These are phyloP conservation scores for Spodoptera picta DNA, from an alignment of 2,888 invertebrate species.

Conservation along the genomic window DNA sequence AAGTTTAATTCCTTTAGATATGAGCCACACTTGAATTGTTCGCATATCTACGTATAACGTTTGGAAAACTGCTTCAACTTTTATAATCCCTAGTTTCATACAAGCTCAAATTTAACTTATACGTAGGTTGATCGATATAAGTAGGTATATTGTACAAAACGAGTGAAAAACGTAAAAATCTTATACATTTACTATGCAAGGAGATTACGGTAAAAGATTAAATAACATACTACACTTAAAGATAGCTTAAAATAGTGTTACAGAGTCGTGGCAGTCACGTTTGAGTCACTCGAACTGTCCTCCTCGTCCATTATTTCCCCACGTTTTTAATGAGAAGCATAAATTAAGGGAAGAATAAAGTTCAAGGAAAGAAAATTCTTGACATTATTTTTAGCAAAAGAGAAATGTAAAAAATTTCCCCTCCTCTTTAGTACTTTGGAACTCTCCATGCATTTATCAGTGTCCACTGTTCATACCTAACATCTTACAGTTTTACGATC, in stretches of 20 bases:
- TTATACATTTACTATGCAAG: conserved; percentile 83
- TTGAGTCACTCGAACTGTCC: conserved; percentile 35
- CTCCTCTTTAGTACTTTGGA: conserved; percentile 23
- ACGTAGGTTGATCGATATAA: conserved; percentile 81
- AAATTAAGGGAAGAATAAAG: conserved; percentile 45
- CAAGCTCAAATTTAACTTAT: conserved; percentile 88
- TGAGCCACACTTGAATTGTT: conserved; percentile 64
- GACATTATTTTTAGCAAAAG: conserved; percentile 37
- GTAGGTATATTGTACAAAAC: conserved; percentile 88
- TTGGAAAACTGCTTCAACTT: conserved; percentile 65
- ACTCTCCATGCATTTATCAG: conserved; percentile 34
- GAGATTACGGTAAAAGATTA: conserved; percentile 84
- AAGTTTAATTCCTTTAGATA: conserved; percentile 57
- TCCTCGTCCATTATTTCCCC: conserved; percentile 38
- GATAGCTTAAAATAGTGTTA: conserved; percentile 85
- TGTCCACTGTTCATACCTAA: conserved; percentile 32
- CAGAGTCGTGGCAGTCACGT: conserved; percentile 66
- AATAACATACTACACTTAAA: conserved; percentile 85
- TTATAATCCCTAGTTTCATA: conserved; percentile 75
- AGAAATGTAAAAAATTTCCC: conserved; percentile 30
- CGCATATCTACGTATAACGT: conserved; percentile 66
- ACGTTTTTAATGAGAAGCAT: conserved; percentile 53
- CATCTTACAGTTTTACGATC: conserved; percentile 49
- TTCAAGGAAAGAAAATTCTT: conserved; percentile 36
- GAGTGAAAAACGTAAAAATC: conserved; percentile 88